phyloP scores from a whole-genome alignment of 2,888 invertebrate genomes.

The Tipula lateralis region DNA sequence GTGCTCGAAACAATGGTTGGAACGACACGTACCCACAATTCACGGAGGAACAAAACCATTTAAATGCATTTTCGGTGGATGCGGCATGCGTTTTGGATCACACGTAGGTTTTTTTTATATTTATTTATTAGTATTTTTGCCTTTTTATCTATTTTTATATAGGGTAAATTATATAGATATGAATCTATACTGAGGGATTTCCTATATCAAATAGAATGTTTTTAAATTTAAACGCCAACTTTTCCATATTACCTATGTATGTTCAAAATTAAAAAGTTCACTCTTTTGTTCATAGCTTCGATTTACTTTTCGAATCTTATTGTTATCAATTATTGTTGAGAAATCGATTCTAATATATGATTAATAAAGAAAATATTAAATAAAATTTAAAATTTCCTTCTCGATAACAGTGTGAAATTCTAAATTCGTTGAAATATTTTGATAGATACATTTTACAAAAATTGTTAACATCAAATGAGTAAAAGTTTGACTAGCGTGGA shows the following conservation, averaged over 20 bases:
- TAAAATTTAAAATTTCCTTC: no score
- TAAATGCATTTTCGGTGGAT: slow-evolving; percentile 92
- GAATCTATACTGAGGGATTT: not conserved
- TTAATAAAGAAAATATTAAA: no score
- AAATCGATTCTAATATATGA: no score
- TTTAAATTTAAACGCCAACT: not conserved
- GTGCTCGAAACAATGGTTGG: slow-evolving; percentile 88
- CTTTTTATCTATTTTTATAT: not conserved
- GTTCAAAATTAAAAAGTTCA: no score
- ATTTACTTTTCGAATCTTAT: no score
- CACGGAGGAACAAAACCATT: slow-evolving; percentile 93
- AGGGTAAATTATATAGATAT: not conserved
- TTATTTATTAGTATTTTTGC: not conserved
- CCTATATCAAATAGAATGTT: not conserved
- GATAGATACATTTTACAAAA: no score
- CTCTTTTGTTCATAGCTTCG: no score
- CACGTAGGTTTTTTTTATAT: slow-evolving; percentile 58
- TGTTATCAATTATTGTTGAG: no score
- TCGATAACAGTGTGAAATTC: no score
- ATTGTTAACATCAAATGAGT: not conserved
- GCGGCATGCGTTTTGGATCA: slow-evolving; percentile 80
- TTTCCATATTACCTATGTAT: no score
- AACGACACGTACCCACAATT: slow-evolving; percentile 76
- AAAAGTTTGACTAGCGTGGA: not conserved
- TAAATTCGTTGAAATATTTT: no score